A percentile compares a stretch with the other conserved stretches of the same genome.
phyloP scores from a whole-genome alignment of 2,113 vertebrate genomes.

The Campylomormyrus tamandua region DNA sequence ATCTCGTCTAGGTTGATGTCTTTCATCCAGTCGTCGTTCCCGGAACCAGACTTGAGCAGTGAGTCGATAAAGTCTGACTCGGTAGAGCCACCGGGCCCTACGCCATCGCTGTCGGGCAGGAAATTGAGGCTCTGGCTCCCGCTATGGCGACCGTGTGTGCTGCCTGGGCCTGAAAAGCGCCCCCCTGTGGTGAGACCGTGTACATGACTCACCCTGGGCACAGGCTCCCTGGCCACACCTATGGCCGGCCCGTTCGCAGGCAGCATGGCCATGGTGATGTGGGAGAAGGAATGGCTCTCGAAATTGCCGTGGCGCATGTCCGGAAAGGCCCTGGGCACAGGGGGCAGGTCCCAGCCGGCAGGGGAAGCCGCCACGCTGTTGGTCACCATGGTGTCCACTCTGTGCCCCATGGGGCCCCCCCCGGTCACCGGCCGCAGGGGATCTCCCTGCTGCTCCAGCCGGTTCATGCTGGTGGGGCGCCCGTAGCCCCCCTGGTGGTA shows the following conservation, averaged over 20 bases:
- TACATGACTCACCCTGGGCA: conserved; percentile 64
- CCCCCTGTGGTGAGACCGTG: conserved; percentile 32
- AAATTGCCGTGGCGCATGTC: conserved; percentile 56
- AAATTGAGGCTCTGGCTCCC: conserved; percentile 82
- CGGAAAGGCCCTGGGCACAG: conserved; percentile 63
- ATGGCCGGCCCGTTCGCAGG: conserved; percentile 61
- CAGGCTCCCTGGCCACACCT: conserved; percentile 59
- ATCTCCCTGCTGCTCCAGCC: conserved; percentile 51
- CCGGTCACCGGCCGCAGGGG: conserved; percentile 33
- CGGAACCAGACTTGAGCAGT: conserved; percentile 87
- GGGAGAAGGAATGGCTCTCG: conserved; percentile 67
- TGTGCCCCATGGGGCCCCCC: conserved; percentile 46
- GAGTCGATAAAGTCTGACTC: conserved; percentile 97
- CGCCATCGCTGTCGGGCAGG: conserved; percentile 81
- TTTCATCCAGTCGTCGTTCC: conserved; percentile 98
- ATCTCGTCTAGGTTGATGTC: conserved; percentile 97
- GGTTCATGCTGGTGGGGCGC: conserved; percentile 49
- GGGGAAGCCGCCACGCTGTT: conserved; percentile 47
- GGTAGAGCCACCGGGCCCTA: conserved; percentile 81
- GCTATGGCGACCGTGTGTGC: conserved; percentile 71
- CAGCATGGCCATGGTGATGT: conserved; percentile 65
- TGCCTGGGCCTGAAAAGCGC: conserved; percentile 60
- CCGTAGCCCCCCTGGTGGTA: conserved; percentile 53
- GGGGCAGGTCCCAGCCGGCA: conserved; percentile 68
- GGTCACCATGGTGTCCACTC: conserved; percentile 63